Percentiles rank a stretch among this genome's conserved stretches.
Evolutionary conservation across 1,140 invertebrate genomes (phyloP).

Genomic region (Bombus turneri): DNA sequence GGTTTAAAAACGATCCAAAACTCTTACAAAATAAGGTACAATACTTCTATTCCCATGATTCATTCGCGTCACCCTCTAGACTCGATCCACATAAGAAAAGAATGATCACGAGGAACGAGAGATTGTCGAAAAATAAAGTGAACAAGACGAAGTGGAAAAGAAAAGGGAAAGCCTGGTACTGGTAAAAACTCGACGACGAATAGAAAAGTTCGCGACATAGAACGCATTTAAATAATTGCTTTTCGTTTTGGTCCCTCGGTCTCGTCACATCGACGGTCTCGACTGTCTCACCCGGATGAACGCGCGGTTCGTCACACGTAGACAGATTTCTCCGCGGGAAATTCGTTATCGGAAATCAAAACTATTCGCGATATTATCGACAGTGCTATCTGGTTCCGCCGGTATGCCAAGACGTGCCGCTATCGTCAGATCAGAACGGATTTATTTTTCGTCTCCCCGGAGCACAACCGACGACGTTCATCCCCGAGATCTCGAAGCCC

Average conservation of each 20-base stretch:
- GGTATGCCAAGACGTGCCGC: neutral
- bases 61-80: neutral
- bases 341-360: conserved; percentile 61
- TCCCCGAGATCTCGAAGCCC: conserved; percentile 25
- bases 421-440: neutral
- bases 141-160: neutral
- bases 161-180: neutral
- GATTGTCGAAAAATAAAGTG: neutral
- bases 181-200: conserved; percentile 14
- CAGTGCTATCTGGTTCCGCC: neutral
- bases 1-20: neutral
- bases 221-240: conserved; percentile 70
- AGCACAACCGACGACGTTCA: neutral
- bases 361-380: conserved; percentile 41
- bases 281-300: neutral
- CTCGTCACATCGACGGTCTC: neutral
- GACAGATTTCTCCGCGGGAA: neutral
- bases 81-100: neutral
- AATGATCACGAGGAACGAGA: neutral
- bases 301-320: neutral
- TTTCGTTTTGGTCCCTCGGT: conserved; percentile 52
- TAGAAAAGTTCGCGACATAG: neutral
- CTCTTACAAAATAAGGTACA: neutral
- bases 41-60: neutral
- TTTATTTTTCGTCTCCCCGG: conserved; percentile 43